Conservation (phyloP, 2,888 invertebrate species). For the Clanis bilineata region DNA sequence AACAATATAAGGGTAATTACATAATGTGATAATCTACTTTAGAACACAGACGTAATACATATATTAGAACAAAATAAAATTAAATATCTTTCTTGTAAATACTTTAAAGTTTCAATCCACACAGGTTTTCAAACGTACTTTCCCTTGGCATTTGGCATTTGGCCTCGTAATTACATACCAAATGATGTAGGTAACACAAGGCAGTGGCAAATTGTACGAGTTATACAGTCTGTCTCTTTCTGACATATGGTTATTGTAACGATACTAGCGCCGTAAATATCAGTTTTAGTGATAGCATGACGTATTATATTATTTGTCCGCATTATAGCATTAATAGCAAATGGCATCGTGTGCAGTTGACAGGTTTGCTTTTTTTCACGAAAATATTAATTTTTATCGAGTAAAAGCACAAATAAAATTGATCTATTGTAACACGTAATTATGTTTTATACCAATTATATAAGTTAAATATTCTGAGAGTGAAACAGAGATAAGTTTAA, state of each 20-base stretch:
- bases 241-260: background rate
- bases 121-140: constrained; percentile 19
- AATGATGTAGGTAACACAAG: background rate
- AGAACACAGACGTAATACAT: too few species aligned
- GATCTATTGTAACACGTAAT: background rate
- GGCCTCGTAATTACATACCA: background rate
- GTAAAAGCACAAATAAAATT: constrained; percentile 16
- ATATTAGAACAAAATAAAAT: too few species aligned
- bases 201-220: background rate
- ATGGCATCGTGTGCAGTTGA: constrained; percentile 59
- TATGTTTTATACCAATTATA: background rate
- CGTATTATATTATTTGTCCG: constrained; percentile 20
- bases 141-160: constrained; percentile 35
- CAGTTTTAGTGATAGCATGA: constrained; percentile 22
- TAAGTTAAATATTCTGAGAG: constrained; percentile 26
- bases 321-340: constrained; percentile 39
- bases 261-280: background rate
- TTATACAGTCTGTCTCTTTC: constrained; percentile 30
- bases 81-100: too few species aligned
- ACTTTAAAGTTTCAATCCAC: too few species aligned
- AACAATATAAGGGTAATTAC: too few species aligned
- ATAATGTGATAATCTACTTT: too few species aligned
- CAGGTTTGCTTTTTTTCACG: constrained; percentile 38
- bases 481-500: constrained; percentile 19
- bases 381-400: constrained; percentile 30